These are phyloP conservation scores for Aporophyla nigra DNA, from an alignment of 2,888 invertebrate genomes.

Conservation along the genomic window DNA sequence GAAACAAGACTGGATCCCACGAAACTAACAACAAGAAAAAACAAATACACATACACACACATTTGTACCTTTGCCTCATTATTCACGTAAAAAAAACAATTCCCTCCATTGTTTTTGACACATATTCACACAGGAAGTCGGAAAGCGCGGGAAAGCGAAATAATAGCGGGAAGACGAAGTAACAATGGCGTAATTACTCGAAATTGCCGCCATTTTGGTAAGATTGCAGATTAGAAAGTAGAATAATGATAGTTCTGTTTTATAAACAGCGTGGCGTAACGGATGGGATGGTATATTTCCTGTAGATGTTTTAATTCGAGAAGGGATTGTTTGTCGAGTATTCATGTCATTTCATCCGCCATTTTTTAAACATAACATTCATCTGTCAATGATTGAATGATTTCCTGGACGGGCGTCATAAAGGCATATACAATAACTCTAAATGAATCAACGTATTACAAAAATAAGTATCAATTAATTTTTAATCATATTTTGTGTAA, in stretches of 20 bases:
- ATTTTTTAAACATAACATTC: slow-evolving; percentile 1
- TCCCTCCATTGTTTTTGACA: slow-evolving; percentile 65
- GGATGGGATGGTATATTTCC: slow-evolving; percentile 37
- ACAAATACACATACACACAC: slow-evolving; percentile 25
- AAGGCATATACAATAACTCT: no score
- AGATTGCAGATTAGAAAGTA: slow-evolving; percentile 67
- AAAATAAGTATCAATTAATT: not conserved
- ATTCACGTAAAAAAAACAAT: slow-evolving; percentile 57
- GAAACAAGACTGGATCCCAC: slow-evolving; percentile 6
- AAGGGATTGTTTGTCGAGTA: not conserved
- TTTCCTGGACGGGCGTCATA: not conserved
- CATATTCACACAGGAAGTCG: slow-evolving; percentile 67
- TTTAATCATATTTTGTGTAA: no score
- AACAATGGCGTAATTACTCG: slow-evolving; percentile 64
- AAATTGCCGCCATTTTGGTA: slow-evolving; percentile 65
- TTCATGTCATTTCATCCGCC: not conserved
- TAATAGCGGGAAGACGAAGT: slow-evolving; percentile 66
- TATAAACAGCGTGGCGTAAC: slow-evolving; percentile 40
- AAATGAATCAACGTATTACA: no score
- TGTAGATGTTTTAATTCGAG: slow-evolving; percentile 25
- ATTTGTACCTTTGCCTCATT: slow-evolving; percentile 57
- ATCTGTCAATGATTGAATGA: not conserved
- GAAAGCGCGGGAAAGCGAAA: slow-evolving; percentile 67
- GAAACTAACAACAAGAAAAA: slow-evolving; percentile 8
- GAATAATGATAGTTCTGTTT: slow-evolving; percentile 48